Conservation (phyloP, 37 sponge, comb jelly and placozoan species). For the Geodia barretti region DNA sequence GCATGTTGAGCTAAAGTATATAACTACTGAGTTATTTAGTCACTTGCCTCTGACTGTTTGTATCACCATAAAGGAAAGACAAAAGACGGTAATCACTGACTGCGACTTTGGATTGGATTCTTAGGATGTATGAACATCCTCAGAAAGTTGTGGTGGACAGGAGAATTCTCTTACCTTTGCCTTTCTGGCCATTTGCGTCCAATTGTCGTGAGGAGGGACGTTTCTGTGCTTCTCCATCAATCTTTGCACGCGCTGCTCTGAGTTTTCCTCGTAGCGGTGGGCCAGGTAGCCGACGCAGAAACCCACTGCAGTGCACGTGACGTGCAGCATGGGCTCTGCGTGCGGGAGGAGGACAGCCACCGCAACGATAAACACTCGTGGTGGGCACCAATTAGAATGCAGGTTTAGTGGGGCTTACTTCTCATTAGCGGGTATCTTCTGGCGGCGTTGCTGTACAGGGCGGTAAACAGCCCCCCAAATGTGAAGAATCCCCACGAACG, state of each 20-base stretch:
- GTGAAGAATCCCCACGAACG: slow-evolving; percentile 70
- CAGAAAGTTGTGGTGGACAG: too few species aligned
- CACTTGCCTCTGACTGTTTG: neutral
- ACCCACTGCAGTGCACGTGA: slow-evolving; percentile 49
- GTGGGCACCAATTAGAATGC: neutral
- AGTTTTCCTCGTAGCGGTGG: slow-evolving; percentile 73
- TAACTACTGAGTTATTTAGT: too few species aligned
- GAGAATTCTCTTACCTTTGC: neutral
- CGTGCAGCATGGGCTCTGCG: slow-evolving; percentile 64
- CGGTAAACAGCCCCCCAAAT: slow-evolving; percentile 70
- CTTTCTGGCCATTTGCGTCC: neutral
- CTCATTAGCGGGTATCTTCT: slow-evolving; percentile 65
- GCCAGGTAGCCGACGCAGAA: slow-evolving; percentile 51
- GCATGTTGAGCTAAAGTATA: too few species aligned
- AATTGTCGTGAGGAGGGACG: neutral
- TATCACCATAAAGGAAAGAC: neutral
- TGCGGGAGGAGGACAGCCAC: neutral
- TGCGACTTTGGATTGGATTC: too few species aligned
- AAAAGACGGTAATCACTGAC: neutral
- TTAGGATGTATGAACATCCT: too few species aligned
- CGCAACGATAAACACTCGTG: neutral
- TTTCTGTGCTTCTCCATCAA: slow-evolving; percentile 45
- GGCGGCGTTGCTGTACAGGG: slow-evolving; percentile 72
- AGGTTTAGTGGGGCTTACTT: slow-evolving; percentile 70
- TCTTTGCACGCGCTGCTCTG: slow-evolving; percentile 51